phyloP scores from a whole-genome alignment of 2,113 vertebrate species.

The Salvelinus sp. region DNA sequence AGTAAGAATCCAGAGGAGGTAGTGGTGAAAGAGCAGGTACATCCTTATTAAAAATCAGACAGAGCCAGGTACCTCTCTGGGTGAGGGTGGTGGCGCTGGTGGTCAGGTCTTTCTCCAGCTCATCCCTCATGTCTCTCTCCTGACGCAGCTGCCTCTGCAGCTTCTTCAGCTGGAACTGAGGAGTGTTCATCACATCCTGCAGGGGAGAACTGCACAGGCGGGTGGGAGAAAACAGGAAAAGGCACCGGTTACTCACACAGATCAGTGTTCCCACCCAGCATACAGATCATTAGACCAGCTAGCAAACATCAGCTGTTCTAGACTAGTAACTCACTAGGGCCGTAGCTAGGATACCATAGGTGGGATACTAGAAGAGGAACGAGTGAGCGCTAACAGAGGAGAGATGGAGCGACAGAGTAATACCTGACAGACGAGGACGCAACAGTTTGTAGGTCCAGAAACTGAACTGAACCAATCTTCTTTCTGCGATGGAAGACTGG shows the following conservation, averaged over 20 bases:
- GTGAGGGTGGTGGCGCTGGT: slow-evolving; percentile 71
- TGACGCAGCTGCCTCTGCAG: slow-evolving; percentile 79
- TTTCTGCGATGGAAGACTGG: slow-evolving; percentile 59
- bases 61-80: slow-evolving; percentile 75
- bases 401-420: background rate
- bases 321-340: too few relatives aligned
- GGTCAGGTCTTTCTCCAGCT: slow-evolving; percentile 80
- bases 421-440: slow-evolving; percentile 80
- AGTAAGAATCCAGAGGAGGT: too few relatives aligned
- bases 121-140: slow-evolving; percentile 80
- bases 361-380: background rate
- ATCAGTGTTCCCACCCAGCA: background rate
- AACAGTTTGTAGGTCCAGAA: slow-evolving; percentile 84
- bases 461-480: slow-evolving; percentile 65
- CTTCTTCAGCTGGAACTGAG: slow-evolving; percentile 85
- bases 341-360: background rate
- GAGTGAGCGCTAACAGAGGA: background rate
- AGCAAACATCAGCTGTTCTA: too few relatives aligned
- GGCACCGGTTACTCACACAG: too few relatives aligned
- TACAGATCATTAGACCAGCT: too few relatives aligned
- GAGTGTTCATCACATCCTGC: slow-evolving; percentile 87
- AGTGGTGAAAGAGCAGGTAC: too few relatives aligned
- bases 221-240: slow-evolving; percentile 24
- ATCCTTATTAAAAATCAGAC: background rate
- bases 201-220: slow-evolving; percentile 77